Conservation (phyloP, 2,113 vertebrate species). For the Stictonetta naevosa region DNA sequence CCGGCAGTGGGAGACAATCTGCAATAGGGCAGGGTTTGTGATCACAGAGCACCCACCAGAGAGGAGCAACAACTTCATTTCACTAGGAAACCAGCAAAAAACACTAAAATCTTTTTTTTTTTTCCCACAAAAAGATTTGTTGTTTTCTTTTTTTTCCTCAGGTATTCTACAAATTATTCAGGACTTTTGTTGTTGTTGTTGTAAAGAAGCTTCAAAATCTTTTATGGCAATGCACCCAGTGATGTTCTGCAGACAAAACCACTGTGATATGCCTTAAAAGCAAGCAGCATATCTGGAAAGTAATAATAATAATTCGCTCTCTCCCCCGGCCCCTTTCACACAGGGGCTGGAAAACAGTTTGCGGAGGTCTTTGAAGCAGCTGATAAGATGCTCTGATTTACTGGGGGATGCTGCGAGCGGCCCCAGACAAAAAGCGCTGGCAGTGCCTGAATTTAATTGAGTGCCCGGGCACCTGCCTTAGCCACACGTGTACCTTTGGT, state of each 20-base stretch:
- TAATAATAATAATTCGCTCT: background rate
- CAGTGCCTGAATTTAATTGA: background rate
- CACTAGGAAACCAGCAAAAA: background rate
- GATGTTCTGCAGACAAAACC: background rate
- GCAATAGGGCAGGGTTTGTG: background rate
- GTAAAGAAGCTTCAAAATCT: background rate
- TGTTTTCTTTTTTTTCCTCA: background rate
- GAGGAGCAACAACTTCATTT: background rate
- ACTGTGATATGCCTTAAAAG: background rate
- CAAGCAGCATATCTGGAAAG: constrained; percentile 1
- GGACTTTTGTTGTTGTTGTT: background rate
- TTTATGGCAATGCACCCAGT: background rate
- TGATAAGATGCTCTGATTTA: background rate
- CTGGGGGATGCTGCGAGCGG: background rate
- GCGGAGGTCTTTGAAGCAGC: background rate
- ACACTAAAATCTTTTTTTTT: background rate
- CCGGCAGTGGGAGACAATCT: background rate
- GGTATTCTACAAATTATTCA: background rate
- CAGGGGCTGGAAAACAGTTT: background rate
- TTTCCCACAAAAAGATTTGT: background rate
- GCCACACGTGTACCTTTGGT: background rate
- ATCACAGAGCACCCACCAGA: background rate
- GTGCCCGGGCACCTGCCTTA: background rate
- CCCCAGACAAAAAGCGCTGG: background rate
- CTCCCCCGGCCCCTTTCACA: background rate